These are phyloP conservation scores for Masnerella sp. DNA, from an alignment of 2,888 invertebrate genomes.

Conservation along the genomic window DNA sequence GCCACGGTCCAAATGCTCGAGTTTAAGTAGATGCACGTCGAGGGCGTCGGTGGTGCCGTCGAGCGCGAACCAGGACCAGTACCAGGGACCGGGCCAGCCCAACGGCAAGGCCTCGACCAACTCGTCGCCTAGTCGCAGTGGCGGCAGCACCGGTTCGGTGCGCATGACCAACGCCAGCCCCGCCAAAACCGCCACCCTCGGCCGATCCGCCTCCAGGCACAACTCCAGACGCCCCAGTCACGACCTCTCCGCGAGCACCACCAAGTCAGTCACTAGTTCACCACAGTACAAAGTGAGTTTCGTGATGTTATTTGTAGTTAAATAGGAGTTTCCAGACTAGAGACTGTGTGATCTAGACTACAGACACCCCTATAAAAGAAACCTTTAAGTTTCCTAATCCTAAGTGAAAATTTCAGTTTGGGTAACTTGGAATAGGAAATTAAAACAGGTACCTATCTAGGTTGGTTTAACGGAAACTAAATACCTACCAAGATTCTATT, in stretches of 20 bases:
- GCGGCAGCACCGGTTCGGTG: constrained; percentile 76
- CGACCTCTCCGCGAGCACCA: constrained; percentile 71
- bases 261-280: constrained; percentile 72
- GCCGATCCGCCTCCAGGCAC: constrained; percentile 72
- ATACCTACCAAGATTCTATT: too few species aligned
- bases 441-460: too few species aligned
- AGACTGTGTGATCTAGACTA: too few species aligned
- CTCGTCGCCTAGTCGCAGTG: constrained; percentile 75
- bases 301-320: too few species aligned
- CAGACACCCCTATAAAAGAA: too few species aligned
- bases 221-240: constrained; percentile 74
- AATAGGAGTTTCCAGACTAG: too few species aligned
- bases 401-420: too few species aligned
- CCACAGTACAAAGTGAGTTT: constrained; percentile 74
- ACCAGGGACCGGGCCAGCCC: constrained; percentile 68
- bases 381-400: too few species aligned
- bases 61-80: constrained; percentile 65
- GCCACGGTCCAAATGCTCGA: constrained; percentile 75
- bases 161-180: constrained; percentile 72
- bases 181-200: constrained; percentile 71
- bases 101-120: constrained; percentile 74
- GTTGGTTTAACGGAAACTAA: too few species aligned
- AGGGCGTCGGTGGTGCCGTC: constrained; percentile 75
- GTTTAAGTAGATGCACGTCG: constrained; percentile 76
- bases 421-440: too few species aligned